Evolutionary conservation across 2,113 vertebrate species (phyloP).

Genomic region (Lathamus discolor): DNA sequence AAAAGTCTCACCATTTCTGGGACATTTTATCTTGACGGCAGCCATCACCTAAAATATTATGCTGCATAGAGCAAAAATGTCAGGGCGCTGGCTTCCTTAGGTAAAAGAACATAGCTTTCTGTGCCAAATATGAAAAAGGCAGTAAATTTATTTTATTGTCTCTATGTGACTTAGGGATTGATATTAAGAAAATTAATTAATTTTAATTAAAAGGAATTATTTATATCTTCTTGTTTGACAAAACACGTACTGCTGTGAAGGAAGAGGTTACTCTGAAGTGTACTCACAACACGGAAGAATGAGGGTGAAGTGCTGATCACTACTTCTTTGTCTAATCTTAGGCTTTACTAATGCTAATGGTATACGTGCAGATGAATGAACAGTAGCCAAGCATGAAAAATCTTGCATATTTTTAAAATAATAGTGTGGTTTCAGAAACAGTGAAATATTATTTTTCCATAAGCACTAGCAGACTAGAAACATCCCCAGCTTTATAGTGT

Average conservation of each 20-base stretch:
- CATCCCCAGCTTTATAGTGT: neutral
- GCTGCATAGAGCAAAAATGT: neutral
- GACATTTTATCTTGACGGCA: neutral
- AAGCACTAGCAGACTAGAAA: neutral
- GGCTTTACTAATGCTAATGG: neutral
- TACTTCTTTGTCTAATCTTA: neutral
- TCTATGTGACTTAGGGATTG: neutral
- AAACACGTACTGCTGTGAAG: neutral
- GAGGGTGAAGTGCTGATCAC: neutral
- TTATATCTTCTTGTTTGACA: neutral
- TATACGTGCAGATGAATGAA: neutral
- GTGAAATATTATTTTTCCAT: neutral
- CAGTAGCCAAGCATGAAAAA: neutral
- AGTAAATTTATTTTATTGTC: neutral
- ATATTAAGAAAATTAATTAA: neutral
- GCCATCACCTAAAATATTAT: neutral
- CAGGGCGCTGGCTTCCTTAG: neutral
- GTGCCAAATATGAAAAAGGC: neutral
- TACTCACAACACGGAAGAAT: fast-evolving
- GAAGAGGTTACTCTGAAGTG: neutral
- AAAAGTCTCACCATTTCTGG: neutral
- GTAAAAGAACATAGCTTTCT: neutral
- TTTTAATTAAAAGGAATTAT: neutral
- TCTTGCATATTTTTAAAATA: neutral
- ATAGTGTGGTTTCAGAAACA: neutral